A percentile compares a stretch with the other conserved stretches of the same genome.
phyloP scores from a whole-genome alignment of 2,888 invertebrate species.

The Synergus japonicus region DNA sequence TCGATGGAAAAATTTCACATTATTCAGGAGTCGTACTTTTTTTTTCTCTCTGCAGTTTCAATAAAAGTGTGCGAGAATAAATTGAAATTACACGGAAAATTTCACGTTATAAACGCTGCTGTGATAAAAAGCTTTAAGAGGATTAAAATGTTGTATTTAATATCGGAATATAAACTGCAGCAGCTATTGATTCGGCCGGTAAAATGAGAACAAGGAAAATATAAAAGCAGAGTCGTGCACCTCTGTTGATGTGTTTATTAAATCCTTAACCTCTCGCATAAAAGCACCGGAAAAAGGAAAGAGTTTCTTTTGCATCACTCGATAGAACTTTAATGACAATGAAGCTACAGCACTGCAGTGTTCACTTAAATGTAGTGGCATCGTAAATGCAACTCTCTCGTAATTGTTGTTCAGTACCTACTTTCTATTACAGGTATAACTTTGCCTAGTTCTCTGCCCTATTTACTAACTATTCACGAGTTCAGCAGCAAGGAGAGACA shows the following conservation, averaged over 20 bases:
- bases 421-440: constrained; percentile 19
- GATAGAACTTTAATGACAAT: constrained; percentile 41
- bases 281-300: constrained; percentile 25
- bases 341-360: constrained; percentile 10
- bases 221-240: not conserved
- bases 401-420: constrained; percentile 36
- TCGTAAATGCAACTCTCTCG: constrained; percentile 40
- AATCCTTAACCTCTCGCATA: constrained; percentile 25
- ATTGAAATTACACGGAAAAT: not conserved
- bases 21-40: not conserved
- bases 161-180: constrained; percentile 1
- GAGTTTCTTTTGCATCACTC: constrained; percentile 1
- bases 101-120: not conserved
- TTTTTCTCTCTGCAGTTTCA: not conserved
- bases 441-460: constrained; percentile 25
- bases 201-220: constrained; percentile 15
- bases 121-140: not conserved
- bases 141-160: constrained; percentile 19
- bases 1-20: not conserved
- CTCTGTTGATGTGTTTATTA: constrained; percentile 28
- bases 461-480: constrained; percentile 29
- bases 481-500: not conserved
- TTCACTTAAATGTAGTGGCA: constrained; percentile 35
- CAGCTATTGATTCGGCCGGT: constrained; percentile 1
- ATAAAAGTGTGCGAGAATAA: not conserved